These are phyloP conservation scores for Hydroisotoma schaefferi DNA, from an alignment of 2,888 invertebrate genomes.

Conservation along the genomic window DNA sequence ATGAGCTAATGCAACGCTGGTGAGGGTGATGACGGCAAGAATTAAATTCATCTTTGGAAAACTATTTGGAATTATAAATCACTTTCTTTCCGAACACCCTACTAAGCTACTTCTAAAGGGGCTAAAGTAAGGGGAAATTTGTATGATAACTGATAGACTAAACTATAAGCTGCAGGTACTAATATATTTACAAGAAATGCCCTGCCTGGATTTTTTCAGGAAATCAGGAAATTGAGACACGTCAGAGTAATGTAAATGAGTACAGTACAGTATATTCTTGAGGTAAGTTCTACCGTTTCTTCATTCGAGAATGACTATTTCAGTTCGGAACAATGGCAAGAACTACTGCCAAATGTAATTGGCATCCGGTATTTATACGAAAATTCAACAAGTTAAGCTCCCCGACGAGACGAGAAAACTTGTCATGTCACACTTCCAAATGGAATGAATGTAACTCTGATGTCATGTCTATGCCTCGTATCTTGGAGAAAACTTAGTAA, in stretches of 20 bases:
- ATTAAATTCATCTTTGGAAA: constrained; percentile 36
- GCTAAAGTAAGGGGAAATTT: constrained; percentile 11
- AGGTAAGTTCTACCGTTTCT: neutral
- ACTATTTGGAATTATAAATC: neutral
- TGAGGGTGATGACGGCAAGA: constrained; percentile 31
- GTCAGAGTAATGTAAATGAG: too few species aligned
- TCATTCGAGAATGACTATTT: neutral
- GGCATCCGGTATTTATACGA: constrained; percentile 21
- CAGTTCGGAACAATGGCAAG: neutral
- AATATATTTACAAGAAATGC: too few species aligned
- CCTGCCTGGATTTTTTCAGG: neutral
- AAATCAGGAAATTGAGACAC: too few species aligned
- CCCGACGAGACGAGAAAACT: neutral
- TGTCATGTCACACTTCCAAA: too few species aligned
- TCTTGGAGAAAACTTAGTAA: too few species aligned
- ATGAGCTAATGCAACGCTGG: constrained; percentile 29
- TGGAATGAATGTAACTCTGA: too few species aligned
- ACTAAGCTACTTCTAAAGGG: too few species aligned
- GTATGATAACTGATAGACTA: neutral
- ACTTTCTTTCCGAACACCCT: too few species aligned
- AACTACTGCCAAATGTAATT: neutral
- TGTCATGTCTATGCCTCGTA: too few species aligned
- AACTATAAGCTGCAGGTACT: neutral
- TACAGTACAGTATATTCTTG: too few species aligned
- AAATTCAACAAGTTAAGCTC: neutral